Evolutionary conservation across 1,140 invertebrate species (phyloP).

Genomic region (Brachionus asplanchnoidis): DNA sequence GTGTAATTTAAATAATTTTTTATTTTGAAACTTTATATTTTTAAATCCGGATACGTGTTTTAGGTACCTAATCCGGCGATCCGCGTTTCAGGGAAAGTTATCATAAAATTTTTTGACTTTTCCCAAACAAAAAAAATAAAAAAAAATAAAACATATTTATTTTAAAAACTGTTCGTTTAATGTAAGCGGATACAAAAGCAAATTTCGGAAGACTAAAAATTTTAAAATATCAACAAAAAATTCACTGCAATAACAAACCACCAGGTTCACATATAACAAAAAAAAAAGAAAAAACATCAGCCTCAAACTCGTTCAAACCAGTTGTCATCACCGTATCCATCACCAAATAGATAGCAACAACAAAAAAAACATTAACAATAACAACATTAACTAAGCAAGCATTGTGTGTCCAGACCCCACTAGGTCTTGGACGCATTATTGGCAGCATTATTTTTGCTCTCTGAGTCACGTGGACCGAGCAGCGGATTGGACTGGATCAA

Average conservation of each 20-base stretch:
- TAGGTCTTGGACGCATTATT: not conserved
- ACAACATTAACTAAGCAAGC: not conserved
- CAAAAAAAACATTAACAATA: not conserved
- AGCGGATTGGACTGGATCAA: not conserved
- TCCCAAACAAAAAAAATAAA: no score
- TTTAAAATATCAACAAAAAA: not conserved
- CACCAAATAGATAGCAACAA: not conserved
- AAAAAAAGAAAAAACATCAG: not conserved
- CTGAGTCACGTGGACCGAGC: not conserved
- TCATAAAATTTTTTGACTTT: no score
- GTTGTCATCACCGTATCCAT: not conserved
- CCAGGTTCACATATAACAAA: not conserved
- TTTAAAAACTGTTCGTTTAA: not conserved
- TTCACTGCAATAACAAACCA: not conserved
- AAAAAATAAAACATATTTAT: not conserved
- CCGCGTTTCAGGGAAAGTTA: no score
- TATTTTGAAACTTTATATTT: no score
- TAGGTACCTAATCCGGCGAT: no score
- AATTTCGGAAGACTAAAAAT: not conserved
- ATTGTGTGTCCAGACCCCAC: not conserved
- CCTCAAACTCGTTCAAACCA: not conserved
- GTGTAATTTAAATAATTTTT: no score
- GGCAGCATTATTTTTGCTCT: not conserved
- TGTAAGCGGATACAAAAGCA: not conserved
- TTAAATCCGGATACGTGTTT: no score